phyloP scores from a whole-genome alignment of 2,888 invertebrate genomes.

The Octodonta nipae region DNA sequence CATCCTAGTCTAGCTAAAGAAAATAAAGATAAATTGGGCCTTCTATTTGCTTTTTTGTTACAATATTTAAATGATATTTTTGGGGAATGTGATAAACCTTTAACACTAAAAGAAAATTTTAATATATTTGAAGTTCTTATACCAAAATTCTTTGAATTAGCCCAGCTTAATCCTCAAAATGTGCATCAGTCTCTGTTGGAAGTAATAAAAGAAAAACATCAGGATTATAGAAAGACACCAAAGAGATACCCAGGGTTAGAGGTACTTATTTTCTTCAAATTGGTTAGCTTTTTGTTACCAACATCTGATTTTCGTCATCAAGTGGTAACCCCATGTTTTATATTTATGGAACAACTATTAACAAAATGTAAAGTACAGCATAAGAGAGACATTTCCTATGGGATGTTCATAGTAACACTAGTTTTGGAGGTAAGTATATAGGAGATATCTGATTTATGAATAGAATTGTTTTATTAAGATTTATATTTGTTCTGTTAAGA shows the following conservation, averaged over 20 bases:
- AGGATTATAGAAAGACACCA: conserved; percentile 44
- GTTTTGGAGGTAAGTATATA: conserved; percentile 49
- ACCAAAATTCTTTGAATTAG: conserved; percentile 49
- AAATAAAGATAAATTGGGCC: conserved; percentile 63
- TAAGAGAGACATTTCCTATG: conserved; percentile 57
- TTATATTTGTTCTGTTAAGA: too few relatives aligned
- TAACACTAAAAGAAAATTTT: conserved; percentile 42
- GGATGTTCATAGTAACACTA: conserved; percentile 61
- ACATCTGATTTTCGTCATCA: conserved; percentile 84
- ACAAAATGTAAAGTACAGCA: conserved; percentile 48
- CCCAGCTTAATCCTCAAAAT: conserved; percentile 54
- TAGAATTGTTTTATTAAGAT: too few relatives aligned
- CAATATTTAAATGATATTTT: conserved; percentile 64
- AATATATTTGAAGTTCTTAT: conserved; percentile 44
- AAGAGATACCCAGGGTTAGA: conserved; percentile 53
- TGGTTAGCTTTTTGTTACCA: conserved; percentile 69
- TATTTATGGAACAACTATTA: conserved; percentile 73
- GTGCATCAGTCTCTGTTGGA: conserved; percentile 54
- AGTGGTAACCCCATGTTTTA: conserved; percentile 69
- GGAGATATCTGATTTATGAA: too few relatives aligned
- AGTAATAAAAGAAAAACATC: conserved; percentile 59
- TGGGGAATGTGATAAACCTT: conserved; percentile 26
- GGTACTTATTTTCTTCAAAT: conserved; percentile 66
- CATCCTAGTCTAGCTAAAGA: conserved; percentile 66
- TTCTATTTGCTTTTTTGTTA: conserved; percentile 61